Evolutionary conservation across 2,113 vertebrate species (phyloP), one percentile per base, ranked within the genome.

Genomic region (Leptobrachium ailaonicum): DNA sequence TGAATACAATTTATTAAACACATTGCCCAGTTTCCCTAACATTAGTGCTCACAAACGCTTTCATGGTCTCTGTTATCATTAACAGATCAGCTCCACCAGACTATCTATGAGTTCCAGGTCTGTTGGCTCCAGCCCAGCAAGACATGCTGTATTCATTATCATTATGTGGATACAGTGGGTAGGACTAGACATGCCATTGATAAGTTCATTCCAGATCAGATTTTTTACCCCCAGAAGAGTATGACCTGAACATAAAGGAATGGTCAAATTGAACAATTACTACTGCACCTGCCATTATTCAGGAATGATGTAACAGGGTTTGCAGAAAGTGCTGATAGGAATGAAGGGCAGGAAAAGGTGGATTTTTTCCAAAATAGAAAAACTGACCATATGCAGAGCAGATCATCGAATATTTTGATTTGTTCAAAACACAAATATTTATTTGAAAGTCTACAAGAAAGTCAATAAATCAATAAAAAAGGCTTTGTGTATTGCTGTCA

Each of bases 141-240:
- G 20, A 50, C 43, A 20, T 45, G 44, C 10, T n/a, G 43, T 71
- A 50, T 71, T 71, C 45, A 60, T 60, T 60, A 60, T 50, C n/a
- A 60, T 60, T 60, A 10, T 60, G 68, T 71, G 45, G 68, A 71
- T 71, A 47, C 11, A 20, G 44, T 50, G 45, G 68, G 68, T 50
- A 71, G 43, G 44, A 71, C 68, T 50, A 71, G 43, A 32, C 14
- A 71, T 71, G 68, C 44, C 14, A 71, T 45, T 71, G 12, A 53
- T 53, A 71, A 40, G n/a, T 50, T 71, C 43, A 71, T 7, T 71
- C 68, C 68, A 71, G 45, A 71, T 71, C 12, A 71, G 68, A 50
- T 47, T 50, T 5, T 10, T 32, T 71, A 71, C n/a, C 68, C 68
- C n/a, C n/a, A 71, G 43, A 71, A 71, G 41, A 47, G 44, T 43